These are phyloP conservation scores for Leucoraja erinaceus DNA, from an alignment of 2,113 vertebrate species.

Conservation along the genomic window DNA sequence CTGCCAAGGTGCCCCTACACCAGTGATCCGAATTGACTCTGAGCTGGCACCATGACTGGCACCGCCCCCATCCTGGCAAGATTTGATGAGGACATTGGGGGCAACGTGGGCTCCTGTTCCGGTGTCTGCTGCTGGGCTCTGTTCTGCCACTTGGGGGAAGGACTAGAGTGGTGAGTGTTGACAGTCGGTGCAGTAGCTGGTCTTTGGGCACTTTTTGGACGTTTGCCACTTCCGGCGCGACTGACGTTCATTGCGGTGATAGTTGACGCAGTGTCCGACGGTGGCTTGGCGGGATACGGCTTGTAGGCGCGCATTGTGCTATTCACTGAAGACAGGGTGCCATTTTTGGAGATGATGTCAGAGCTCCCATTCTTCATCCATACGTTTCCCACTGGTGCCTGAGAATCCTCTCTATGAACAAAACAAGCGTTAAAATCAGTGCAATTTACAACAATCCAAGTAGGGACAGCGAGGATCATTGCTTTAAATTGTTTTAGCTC, in stretches of 20 bases:
- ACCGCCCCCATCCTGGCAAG: slow-evolving; percentile 75
- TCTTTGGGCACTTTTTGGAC: slow-evolving; percentile 43
- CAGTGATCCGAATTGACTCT: slow-evolving; percentile 78
- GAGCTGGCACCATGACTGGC: slow-evolving; percentile 79
- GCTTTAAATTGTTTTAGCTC: neutral
- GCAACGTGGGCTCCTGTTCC: slow-evolving; percentile 44
- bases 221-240: slow-evolving; percentile 58
- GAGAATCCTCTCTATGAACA: slow-evolving; percentile 71
- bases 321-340: slow-evolving; percentile 76
- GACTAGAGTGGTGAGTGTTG: slow-evolving; percentile 42
- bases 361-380: slow-evolving; percentile 76
- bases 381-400: slow-evolving; percentile 72
- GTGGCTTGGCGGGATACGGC: slow-evolving; percentile 54
- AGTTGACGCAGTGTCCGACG: slow-evolving; percentile 66
- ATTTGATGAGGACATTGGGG: slow-evolving; percentile 59
- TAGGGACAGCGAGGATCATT: neutral
- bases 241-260: slow-evolving; percentile 53
- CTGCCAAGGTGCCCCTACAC: slow-evolving; percentile 55
- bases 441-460: neutral
- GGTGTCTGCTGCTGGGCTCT: slow-evolving; percentile 55
- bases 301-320: slow-evolving; percentile 59
- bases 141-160: slow-evolving; percentile 52
- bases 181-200: slow-evolving; percentile 52
- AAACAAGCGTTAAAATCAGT: slow-evolving; percentile 2
- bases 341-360: slow-evolving; percentile 76